These are phyloP conservation scores for Urechis unicinctus DNA, from an alignment of 2,888 invertebrate species.

Conservation along the genomic window DNA sequence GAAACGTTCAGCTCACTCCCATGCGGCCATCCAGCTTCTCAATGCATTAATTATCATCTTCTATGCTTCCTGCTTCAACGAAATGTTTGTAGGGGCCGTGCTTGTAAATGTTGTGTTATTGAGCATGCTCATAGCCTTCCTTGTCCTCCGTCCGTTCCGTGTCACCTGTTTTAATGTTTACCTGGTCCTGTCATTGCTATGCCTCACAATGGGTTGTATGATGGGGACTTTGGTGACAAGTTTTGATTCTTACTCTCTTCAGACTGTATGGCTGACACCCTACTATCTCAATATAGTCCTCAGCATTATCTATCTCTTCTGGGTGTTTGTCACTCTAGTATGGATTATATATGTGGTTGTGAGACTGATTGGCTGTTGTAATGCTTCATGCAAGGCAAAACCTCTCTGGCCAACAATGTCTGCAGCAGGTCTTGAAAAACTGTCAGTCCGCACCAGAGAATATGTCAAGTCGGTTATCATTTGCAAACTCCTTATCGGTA, in stretches of 20 bases:
- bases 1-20: slow-evolving; percentile 30
- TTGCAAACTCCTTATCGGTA: slow-evolving; percentile 5
- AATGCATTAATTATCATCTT: slow-evolving; percentile 29
- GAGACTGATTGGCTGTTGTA: slow-evolving; percentile 5
- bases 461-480: slow-evolving; percentile 37
- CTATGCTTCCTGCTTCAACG: slow-evolving; percentile 27
- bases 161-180: slow-evolving; percentile 32
- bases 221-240: slow-evolving; percentile 27
- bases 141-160: slow-evolving; percentile 32
- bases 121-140: slow-evolving; percentile 20
- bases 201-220: slow-evolving; percentile 26
- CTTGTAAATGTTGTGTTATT: slow-evolving; percentile 23
- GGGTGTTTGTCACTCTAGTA: slow-evolving; percentile 22
- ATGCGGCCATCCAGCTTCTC: slow-evolving; percentile 27
- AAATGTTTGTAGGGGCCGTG: slow-evolving; percentile 28
- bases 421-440: slow-evolving; percentile 23
- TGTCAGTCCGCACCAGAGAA: slow-evolving; percentile 34
- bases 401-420: slow-evolving; percentile 39
- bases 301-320: slow-evolving; percentile 25
- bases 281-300: slow-evolving; percentile 25
- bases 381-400: not conserved
- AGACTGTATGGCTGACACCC: slow-evolving; percentile 24
- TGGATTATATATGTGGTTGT: slow-evolving; percentile 18
- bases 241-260: slow-evolving; percentile 14
- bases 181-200: slow-evolving; percentile 26